phyloP scores from a whole-genome alignment of 2,888 invertebrate species.

The Leptinotarsa haldemani region DNA sequence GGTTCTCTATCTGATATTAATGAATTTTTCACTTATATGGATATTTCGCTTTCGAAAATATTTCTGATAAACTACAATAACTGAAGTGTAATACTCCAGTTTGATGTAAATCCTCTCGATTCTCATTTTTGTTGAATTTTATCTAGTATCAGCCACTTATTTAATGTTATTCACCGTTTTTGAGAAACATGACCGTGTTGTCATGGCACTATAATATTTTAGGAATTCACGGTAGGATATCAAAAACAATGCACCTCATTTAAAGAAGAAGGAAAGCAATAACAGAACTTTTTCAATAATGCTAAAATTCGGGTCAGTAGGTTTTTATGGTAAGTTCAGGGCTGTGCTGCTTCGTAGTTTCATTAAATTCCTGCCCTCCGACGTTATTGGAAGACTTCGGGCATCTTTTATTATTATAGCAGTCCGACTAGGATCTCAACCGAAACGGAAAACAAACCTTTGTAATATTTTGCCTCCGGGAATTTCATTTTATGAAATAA shows the following conservation, averaged over 20 bases:
- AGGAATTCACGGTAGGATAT: background rate
- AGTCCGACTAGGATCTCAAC: background rate
- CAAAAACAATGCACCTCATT: background rate
- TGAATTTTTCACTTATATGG: no score
- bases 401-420: constrained; percentile 1
- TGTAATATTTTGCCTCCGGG: background rate
- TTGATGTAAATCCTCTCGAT: no score
- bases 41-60: no score
- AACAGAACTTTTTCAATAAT: constrained; percentile 2
- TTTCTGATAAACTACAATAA: no score
- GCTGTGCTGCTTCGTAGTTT: background rate
- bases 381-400: background rate
- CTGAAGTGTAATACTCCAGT: no score
- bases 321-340: background rate
- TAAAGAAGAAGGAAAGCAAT: background rate
- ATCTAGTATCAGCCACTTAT: no score
- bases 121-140: no score
- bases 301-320: background rate
- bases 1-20: no score
- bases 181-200: no score
- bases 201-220: no score
- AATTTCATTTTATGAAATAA: background rate
- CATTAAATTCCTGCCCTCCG: constrained; percentile 3
- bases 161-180: no score
- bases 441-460: background rate